Conservation (phyloP, 2,113 vertebrate genomes). For the Paracanthobrama guichenoti region DNA sequence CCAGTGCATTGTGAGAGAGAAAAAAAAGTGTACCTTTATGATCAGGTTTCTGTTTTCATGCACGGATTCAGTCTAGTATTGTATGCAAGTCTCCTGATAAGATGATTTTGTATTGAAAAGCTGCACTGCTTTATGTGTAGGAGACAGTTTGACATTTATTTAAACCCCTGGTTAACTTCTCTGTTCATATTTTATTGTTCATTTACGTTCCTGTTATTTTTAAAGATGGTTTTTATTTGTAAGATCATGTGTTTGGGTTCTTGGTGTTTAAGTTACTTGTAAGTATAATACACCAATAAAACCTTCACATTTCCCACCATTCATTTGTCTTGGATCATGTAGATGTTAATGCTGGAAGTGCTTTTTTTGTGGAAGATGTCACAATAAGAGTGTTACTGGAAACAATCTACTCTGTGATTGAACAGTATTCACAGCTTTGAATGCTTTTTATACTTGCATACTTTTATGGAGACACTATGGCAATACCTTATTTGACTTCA, state of each 20-base stretch:
- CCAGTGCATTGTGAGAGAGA: background rate
- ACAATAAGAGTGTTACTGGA: too few species aligned
- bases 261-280: conserved; percentile 36
- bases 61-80: background rate
- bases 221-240: conserved; percentile 36
- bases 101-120: background rate
- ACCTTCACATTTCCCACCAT: background rate
- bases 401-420: too few species aligned
- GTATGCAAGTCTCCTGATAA: background rate
- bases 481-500: too few species aligned
- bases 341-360: too few species aligned
- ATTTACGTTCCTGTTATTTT: conserved; percentile 26
- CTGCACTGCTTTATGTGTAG: background rate
- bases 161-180: background rate
- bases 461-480: too few species aligned
- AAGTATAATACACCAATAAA: conserved; percentile 50
- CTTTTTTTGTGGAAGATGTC: too few species aligned
- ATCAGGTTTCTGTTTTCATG: background rate
- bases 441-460: too few species aligned
- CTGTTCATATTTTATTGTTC: conserved; percentile 24
- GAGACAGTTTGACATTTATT: background rate
- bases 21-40: background rate
- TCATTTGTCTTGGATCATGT: background rate
- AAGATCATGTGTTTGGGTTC: background rate
- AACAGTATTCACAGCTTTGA: too few species aligned